phyloP scores from a whole-genome alignment of 2,113 vertebrate species.

The Neodon shergylaensis region DNA sequence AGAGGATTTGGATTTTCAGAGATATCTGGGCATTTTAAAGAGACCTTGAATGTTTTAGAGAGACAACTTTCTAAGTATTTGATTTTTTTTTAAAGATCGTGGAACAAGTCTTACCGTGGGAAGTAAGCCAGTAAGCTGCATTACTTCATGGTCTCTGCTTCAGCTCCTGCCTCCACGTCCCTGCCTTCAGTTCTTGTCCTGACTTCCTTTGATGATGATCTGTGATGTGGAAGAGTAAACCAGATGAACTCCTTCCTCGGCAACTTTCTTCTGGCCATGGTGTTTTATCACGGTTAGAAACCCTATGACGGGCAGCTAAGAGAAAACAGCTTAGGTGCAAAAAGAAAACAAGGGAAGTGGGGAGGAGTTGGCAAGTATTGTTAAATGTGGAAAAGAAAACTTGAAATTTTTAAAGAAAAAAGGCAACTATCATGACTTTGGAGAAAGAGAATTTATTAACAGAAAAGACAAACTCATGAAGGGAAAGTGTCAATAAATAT shows the following conservation, averaged over 20 bases:
- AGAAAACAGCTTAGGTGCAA: not conserved
- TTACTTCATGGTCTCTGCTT: not conserved
- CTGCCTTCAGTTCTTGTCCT: not conserved
- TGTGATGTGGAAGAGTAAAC: not conserved
- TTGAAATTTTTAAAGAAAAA: not conserved
- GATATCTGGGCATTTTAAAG: not conserved
- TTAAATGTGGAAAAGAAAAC: not conserved
- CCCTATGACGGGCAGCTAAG: not conserved
- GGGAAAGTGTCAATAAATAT: not conserved
- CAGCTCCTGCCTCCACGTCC: not conserved
- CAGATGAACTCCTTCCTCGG: not conserved
- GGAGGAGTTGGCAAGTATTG: not conserved
- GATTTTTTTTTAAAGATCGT: not conserved
- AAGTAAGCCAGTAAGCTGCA: not conserved
- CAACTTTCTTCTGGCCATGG: not conserved
- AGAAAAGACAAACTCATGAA: not conserved
- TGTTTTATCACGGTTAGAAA: not conserved
- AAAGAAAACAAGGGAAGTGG: not conserved
- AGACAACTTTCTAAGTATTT: not conserved
- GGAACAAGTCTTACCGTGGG: not conserved
- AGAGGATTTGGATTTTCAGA: not conserved
- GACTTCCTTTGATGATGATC: not conserved
- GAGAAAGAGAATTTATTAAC: slow-evolving; percentile 22
- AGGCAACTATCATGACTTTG: not conserved
- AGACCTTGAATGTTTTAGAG: not conserved